These are phyloP conservation scores for Plotosus lineatus DNA, from an alignment of 2,113 vertebrate genomes.

Conservation along the genomic window DNA sequence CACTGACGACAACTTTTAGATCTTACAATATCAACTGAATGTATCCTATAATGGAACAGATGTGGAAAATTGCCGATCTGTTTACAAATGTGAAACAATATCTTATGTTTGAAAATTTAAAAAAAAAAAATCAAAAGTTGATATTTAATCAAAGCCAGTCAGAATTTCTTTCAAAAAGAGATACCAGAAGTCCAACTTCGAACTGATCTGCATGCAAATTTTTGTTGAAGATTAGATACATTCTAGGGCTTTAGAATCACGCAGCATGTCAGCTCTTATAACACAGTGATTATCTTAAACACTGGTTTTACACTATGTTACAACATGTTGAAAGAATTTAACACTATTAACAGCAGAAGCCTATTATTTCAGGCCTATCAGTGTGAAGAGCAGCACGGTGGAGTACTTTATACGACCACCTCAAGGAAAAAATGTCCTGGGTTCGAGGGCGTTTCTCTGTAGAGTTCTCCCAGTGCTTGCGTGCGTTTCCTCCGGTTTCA, in stretches of 20 bases:
- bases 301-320: neutral
- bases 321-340: constrained; percentile 28
- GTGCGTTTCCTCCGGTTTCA: no score
- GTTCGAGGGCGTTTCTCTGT: no score
- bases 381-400: no score
- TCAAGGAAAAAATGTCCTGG: no score
- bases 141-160: neutral
- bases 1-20: neutral
- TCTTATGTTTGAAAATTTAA: neutral
- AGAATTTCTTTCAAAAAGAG: neutral
- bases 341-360: constrained; percentile 2
- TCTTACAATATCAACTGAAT: neutral
- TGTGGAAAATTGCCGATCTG: neutral
- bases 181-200: no score
- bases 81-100: neutral
- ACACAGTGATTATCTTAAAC: constrained; percentile 33
- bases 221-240: neutral
- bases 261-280: constrained; percentile 11
- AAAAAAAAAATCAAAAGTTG: neutral
- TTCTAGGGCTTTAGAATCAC: neutral
- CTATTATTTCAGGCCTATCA: neutral
- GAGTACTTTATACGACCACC: no score
- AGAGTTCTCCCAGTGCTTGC: no score
- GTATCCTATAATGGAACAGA: neutral
- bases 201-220: neutral